phyloP scores from a whole-genome alignment of 1,140 invertebrate genomes.

The Lepidurus arcticus region DNA sequence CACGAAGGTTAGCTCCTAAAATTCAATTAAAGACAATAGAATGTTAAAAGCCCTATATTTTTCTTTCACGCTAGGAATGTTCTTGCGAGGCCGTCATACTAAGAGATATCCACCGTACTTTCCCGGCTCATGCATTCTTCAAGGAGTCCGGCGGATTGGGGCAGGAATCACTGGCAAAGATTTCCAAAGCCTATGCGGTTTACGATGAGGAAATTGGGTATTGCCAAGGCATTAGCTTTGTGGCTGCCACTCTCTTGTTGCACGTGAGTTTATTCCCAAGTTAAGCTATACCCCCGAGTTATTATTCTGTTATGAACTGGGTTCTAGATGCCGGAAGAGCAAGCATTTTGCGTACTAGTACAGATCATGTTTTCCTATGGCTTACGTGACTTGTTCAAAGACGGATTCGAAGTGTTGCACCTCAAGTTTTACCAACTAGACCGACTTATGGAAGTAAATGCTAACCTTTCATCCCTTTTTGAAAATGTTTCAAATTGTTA shows the following conservation, averaged over 20 bases:
- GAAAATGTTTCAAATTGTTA: neutral
- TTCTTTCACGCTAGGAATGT: slow-evolving; percentile 55
- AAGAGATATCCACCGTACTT: slow-evolving; percentile 94
- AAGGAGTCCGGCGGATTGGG: slow-evolving; percentile 84
- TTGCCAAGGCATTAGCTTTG: slow-evolving; percentile 65
- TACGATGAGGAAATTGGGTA: slow-evolving; percentile 97
- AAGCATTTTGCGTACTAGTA: slow-evolving; percentile 94
- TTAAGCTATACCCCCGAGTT: neutral
- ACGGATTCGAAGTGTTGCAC: slow-evolving; percentile 93
- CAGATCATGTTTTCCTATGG: slow-evolving; percentile 97
- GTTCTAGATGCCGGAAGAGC: slow-evolving; percentile 95
- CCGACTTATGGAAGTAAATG: slow-evolving; percentile 75
- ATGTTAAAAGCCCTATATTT: slow-evolving; percentile 35
- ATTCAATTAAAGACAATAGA: slow-evolving; percentile 32
- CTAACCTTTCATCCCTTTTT: neutral
- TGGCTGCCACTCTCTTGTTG: slow-evolving; percentile 30
- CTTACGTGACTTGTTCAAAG: slow-evolving; percentile 82
- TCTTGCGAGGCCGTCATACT: slow-evolving; percentile 86
- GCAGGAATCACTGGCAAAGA: slow-evolving; percentile 90
- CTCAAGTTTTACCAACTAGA: slow-evolving; percentile 95
- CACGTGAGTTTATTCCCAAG: slow-evolving; percentile 28
- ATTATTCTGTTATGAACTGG: neutral
- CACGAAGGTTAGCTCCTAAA: slow-evolving; percentile 62
- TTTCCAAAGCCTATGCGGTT: slow-evolving; percentile 94
- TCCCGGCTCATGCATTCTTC: slow-evolving; percentile 97